phyloP scores from a whole-genome alignment of 2,888 invertebrate genomes.

The Synergus umbraculus region DNA sequence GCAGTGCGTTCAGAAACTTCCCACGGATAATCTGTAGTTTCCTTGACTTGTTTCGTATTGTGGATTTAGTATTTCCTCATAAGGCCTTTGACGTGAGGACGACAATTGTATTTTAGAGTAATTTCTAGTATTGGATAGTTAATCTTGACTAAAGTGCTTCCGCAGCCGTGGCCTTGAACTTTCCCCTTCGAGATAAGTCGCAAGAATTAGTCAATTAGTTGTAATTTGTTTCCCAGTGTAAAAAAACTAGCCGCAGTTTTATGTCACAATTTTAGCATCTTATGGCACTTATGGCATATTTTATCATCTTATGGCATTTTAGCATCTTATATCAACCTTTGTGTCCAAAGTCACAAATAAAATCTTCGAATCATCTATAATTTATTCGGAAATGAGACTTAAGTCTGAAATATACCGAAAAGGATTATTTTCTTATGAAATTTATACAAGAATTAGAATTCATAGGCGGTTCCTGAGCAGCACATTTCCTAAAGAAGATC shows the following conservation, averaged over 20 bases:
- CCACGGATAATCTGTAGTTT: conserved; percentile 44
- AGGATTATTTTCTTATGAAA: neutral
- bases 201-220: neutral
- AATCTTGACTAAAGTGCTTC: conserved; percentile 3
- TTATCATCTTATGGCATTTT: neutral
- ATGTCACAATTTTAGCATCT: neutral
- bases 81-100: conserved; percentile 28
- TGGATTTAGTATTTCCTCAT: neutral
- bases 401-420: neutral
- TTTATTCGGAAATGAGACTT: neutral
- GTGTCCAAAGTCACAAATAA: neutral
- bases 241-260: neutral
- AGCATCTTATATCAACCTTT: neutral
- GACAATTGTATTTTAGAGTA: neutral
- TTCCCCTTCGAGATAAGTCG: neutral
- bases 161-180: conserved; percentile 7
- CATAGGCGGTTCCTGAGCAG: neutral
- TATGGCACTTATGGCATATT: neutral
- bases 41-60: conserved; percentile 26
- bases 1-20: conserved; percentile 57
- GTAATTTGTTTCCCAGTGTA: neutral
- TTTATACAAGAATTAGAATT: neutral
- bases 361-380: neutral
- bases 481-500: neutral
- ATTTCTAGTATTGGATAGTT: conserved; percentile 6